phyloP scores from a whole-genome alignment of 2,797 vertebrate genomes.

The Dendrocincla tyrannina region DNA sequence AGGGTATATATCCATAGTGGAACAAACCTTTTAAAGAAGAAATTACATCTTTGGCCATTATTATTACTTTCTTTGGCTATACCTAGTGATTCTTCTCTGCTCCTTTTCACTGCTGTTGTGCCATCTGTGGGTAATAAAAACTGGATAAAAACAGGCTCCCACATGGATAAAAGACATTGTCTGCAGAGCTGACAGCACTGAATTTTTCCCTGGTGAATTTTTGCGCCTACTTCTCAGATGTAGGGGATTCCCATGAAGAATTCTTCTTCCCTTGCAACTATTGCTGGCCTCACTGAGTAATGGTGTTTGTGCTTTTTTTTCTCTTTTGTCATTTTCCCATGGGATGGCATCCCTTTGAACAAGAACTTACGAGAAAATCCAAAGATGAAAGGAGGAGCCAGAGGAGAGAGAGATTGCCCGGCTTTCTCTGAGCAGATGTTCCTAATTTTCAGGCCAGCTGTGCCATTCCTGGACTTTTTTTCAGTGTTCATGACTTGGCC shows the following conservation, averaged over 20 bases:
- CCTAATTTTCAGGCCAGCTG: background rate
- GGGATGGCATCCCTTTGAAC: constrained; percentile 44
- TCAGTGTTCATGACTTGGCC: background rate
- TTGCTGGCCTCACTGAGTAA: constrained; percentile 51
- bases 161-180: constrained; percentile 12
- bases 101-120: background rate
- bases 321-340: background rate
- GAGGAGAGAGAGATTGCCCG: background rate
- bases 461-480: constrained; percentile 16
- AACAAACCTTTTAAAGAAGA: background rate
- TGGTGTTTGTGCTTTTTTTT: constrained; percentile 11
- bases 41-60: background rate
- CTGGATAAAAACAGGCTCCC: background rate
- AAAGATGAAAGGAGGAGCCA: constrained; percentile 21
- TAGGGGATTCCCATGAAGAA: constrained; percentile 66
- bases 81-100: background rate
- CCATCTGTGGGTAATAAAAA: background rate
- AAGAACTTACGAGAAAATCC: constrained; percentile 32
- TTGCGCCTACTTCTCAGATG: constrained; percentile 20
- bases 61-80: background rate
- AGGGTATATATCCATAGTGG: accelerated
- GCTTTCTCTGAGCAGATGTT: constrained; percentile 8
- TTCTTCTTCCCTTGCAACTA: constrained; percentile 59
- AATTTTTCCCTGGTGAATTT: constrained; percentile 54
- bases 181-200: background rate